phyloP scores from a whole-genome alignment of 2,888 invertebrate species.

The Caenorhabditis sinica region DNA sequence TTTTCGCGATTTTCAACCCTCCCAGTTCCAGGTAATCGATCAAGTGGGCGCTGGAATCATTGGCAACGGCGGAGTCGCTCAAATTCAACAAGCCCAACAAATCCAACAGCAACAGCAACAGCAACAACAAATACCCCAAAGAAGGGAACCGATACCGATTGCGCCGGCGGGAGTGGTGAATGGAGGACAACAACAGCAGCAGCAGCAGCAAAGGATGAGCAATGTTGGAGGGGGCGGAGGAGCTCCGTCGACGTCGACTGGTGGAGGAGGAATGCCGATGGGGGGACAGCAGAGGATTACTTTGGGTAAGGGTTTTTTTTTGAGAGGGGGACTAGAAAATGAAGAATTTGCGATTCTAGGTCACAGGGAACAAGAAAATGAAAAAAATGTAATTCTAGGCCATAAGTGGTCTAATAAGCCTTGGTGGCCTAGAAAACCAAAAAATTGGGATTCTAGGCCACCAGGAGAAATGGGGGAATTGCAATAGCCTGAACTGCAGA shows the following conservation, averaged over 20 bases:
- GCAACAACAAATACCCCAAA: constrained; percentile 20
- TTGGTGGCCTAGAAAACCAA: too few relatives aligned
- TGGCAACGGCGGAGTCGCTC: constrained; percentile 12
- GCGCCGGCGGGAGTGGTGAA: constrained; percentile 52
- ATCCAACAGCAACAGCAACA: constrained; percentile 20
- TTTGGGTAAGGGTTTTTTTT: constrained; percentile 69
- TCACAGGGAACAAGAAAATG: too few relatives aligned
- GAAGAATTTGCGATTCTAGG: too few relatives aligned
- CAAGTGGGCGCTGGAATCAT: constrained; percentile 47
- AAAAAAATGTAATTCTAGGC: background rate
- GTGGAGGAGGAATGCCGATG: background rate
- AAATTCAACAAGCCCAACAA: constrained; percentile 18
- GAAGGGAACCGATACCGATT: constrained; percentile 59
- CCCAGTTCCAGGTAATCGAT: constrained; percentile 24
- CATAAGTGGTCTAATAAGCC: too few relatives aligned
- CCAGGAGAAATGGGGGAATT: too few relatives aligned
- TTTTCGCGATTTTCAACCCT: too few relatives aligned
- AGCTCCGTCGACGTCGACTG: constrained; percentile 40
- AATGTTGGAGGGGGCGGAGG: constrained; percentile 26
- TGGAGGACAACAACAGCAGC: constrained; percentile 8
- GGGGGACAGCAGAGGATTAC: constrained; percentile 79
- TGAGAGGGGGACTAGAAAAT: too few relatives aligned
- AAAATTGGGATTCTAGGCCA: too few relatives aligned
- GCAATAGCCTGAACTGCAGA: too few relatives aligned
- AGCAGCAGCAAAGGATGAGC: constrained; percentile 28